Evolutionary conservation across 2,797 vertebrate genomes (phyloP).

Genomic region (Epinephelus malabaricus): DNA sequence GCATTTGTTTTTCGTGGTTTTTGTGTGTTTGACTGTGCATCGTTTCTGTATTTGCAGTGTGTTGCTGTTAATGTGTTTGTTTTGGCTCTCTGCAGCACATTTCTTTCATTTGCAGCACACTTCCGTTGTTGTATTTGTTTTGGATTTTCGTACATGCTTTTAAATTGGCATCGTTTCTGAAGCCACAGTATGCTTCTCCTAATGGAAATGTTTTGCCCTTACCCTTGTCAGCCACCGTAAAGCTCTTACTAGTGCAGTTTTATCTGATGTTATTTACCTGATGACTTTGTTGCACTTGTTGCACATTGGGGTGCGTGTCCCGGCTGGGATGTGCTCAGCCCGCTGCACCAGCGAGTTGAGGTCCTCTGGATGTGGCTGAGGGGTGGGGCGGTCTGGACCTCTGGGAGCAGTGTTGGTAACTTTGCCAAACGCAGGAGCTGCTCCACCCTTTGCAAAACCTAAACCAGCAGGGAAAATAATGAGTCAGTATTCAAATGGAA

Average conservation of each 20-base stretch:
- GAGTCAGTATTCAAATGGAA: conserved; percentile 8
- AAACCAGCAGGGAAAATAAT: conserved; percentile 32
- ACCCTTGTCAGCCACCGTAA: no score
- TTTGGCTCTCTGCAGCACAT: no score
- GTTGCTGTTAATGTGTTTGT: no score
- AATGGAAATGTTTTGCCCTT: no score
- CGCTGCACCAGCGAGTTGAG: conserved; percentile 93
- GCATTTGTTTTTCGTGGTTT: no score
- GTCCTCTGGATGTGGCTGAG: conserved; percentile 86
- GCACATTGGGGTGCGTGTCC: conserved; percentile 96
- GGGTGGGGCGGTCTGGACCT: conserved; percentile 75
- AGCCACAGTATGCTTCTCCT: no score
- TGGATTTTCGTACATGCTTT: no score
- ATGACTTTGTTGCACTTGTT: conserved; percentile 94
- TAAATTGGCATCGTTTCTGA: no score
- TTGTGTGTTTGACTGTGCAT: no score
- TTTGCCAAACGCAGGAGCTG: conserved; percentile 86
- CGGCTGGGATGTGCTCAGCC: conserved; percentile 95
- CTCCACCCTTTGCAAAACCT: conserved; percentile 79
- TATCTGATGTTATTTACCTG: conserved; percentile 82
- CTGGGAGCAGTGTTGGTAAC: conserved; percentile 78
- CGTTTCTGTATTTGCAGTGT: no score
- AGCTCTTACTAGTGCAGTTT: background rate
- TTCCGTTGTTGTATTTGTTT: no score
- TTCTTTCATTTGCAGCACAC: no score